Evolutionary conservation across 1,140 invertebrate species (phyloP).

Genomic region (Listronotus bonariensis): DNA sequence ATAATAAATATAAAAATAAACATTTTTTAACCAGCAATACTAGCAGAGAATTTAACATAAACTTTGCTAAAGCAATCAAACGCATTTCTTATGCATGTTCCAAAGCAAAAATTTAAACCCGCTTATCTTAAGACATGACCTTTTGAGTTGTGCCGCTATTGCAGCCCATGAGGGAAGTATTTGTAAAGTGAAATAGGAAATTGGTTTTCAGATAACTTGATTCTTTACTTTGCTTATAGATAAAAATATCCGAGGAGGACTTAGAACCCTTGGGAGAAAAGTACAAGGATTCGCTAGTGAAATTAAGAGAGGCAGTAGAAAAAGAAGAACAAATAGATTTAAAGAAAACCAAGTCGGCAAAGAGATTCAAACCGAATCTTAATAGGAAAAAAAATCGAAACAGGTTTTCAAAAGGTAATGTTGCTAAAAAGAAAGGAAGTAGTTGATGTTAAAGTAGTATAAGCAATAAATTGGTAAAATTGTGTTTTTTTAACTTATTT

Average conservation of each 20-base stretch:
- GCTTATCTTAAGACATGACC: too few species aligned
- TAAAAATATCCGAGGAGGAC: constrained; percentile 56
- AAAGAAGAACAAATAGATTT: constrained; percentile 46
- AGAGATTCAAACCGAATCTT: constrained; percentile 16
- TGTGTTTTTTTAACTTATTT: too few species aligned
- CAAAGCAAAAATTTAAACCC: too few species aligned
- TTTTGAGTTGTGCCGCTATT: too few species aligned
- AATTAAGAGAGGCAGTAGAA: constrained; percentile 55
- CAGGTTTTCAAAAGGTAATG: neutral
- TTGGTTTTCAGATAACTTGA: too few species aligned
- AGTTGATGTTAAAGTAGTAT: neutral
- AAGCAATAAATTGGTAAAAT: neutral
- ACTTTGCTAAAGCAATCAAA: too few species aligned
- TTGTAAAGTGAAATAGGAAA: too few species aligned
- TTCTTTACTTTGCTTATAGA: constrained; percentile 42
- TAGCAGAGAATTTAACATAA: too few species aligned
- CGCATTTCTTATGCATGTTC: too few species aligned
- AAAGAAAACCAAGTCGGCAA: constrained; percentile 44
- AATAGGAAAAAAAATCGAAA: neutral
- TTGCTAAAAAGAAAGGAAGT: neutral
- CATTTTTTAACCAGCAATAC: too few species aligned
- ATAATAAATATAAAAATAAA: too few species aligned
- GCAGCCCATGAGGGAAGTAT: too few species aligned
- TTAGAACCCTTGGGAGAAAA: constrained; percentile 54
- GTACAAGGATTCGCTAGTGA: constrained; percentile 58